These are phyloP conservation scores for Sciurus niger DNA, from an alignment of 2,113 vertebrate genomes.

Conservation along the genomic window DNA sequence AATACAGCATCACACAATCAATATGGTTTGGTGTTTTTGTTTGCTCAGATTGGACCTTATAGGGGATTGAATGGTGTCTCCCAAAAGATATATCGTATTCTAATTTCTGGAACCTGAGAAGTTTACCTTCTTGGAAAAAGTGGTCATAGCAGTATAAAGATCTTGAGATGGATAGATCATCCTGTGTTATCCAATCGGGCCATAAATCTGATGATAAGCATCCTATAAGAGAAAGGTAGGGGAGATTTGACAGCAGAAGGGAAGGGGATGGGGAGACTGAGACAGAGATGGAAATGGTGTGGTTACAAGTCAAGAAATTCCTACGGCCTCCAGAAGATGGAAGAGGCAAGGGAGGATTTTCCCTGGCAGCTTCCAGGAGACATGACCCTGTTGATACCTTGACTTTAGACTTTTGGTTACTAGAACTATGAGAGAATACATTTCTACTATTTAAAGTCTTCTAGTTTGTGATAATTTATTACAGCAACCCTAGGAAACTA, in stretches of 20 bases:
- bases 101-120: neutral
- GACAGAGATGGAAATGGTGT: neutral
- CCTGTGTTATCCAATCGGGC: neutral
- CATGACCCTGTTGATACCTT: neutral
- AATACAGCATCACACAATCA: rapidly evolving
- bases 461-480: neutral
- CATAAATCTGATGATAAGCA: neutral
- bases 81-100: neutral
- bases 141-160: neutral
- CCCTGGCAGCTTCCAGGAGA: rapidly evolving
- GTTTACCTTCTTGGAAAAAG: neutral
- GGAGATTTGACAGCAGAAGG: neutral
- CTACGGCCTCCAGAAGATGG: neutral
- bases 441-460: neutral
- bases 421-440: neutral
- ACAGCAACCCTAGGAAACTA: neutral
- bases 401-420: neutral
- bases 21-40: neutral
- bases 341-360: neutral
- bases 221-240: neutral
- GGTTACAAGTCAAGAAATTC: neutral
- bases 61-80: neutral
- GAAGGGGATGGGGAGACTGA: neutral
- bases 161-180: neutral
- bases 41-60: neutral